Evolutionary conservation across 2,113 vertebrate species (phyloP).

Genomic region (Psammodynastes pulverulentus): DNA sequence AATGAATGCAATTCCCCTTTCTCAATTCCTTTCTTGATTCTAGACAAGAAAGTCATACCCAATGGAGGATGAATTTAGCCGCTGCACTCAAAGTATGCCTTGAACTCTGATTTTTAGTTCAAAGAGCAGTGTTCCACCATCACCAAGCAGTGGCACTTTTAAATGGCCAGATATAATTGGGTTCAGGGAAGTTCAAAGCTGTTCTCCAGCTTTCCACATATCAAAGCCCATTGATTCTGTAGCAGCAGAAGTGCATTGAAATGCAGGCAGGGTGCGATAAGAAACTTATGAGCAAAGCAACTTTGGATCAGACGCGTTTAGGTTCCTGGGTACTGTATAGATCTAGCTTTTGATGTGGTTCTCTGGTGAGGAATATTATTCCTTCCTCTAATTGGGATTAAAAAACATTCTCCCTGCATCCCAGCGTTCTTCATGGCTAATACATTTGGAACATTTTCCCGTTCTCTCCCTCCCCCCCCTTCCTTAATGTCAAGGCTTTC

Average conservation of each 20-base stretch:
- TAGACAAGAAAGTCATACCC: slow-evolving; percentile 45
- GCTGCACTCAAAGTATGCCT: slow-evolving; percentile 42
- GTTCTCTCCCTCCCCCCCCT: not conserved
- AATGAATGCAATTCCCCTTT: slow-evolving; percentile 57
- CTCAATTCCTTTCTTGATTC: slow-evolving; percentile 26
- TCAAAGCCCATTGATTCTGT: slow-evolving; percentile 73
- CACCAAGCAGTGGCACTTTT: slow-evolving; percentile 62
- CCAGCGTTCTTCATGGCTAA: slow-evolving; percentile 50
- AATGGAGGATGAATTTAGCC: slow-evolving; percentile 44
- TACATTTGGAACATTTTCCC: slow-evolving; percentile 60
- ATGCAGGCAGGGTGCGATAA: slow-evolving; percentile 59
- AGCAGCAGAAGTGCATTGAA: slow-evolving; percentile 54
- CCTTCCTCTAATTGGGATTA: slow-evolving; percentile 53
- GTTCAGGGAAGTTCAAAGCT: slow-evolving; percentile 76
- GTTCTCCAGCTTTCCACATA: slow-evolving; percentile 65
- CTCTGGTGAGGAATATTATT: slow-evolving; percentile 53
- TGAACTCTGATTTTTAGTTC: slow-evolving; percentile 71
- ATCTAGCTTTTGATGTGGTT: slow-evolving; percentile 55
- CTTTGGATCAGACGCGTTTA: slow-evolving; percentile 57
- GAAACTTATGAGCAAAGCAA: slow-evolving; percentile 61
- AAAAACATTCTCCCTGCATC: slow-evolving; percentile 52
- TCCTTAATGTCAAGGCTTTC: slow-evolving; percentile 66
- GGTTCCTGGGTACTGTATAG: slow-evolving; percentile 58
- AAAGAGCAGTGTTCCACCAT: slow-evolving; percentile 61
- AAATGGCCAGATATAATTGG: slow-evolving; percentile 76